These are phyloP conservation scores for Platycheirus albimanus DNA, from an alignment of 2,888 invertebrate genomes.

Conservation along the genomic window DNA sequence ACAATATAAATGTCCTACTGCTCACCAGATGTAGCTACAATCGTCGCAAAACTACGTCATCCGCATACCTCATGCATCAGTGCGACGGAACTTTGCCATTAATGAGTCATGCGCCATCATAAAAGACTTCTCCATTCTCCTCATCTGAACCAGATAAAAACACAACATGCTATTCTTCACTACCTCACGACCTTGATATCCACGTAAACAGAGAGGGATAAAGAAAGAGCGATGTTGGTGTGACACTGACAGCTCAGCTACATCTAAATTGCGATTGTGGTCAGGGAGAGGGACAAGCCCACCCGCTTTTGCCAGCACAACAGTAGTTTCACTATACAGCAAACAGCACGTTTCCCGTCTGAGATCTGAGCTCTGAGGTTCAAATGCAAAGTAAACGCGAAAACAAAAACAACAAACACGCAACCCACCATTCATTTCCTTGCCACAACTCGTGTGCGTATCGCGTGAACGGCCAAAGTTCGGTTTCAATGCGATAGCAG, in stretches of 20 bases:
- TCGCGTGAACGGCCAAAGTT: conserved; percentile 51
- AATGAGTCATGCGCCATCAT: conserved; percentile 34
- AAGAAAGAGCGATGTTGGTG: background rate
- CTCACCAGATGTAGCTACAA: conserved; percentile 45
- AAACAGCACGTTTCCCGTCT: conserved; percentile 16
- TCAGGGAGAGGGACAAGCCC: no score
- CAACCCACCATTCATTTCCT: conserved; percentile 45
- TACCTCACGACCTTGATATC: conserved; percentile 62
- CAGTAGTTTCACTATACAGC: conserved; percentile 30
- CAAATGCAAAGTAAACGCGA: no score
- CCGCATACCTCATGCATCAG: background rate
- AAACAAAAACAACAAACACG: conserved; percentile 34
- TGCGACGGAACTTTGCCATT: conserved; percentile 18
- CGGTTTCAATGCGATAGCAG: conserved; percentile 10
- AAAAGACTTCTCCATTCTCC: conserved; percentile 19
- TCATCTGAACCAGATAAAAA: conserved; percentile 23
- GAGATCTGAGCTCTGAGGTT: no score
- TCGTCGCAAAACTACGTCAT: conserved; percentile 1
- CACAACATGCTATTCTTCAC: conserved; percentile 49
- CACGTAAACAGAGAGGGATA: conserved; percentile 57
- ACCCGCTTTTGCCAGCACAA: conserved; percentile 1
- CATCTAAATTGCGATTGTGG: no score
- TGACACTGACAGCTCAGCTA: no score
- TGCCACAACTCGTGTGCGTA: conserved; percentile 15
- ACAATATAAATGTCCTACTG: conserved; percentile 22